phyloP scores from a whole-genome alignment of 2,113 vertebrate genomes.

The Tetraodon nigroviridis region DNA sequence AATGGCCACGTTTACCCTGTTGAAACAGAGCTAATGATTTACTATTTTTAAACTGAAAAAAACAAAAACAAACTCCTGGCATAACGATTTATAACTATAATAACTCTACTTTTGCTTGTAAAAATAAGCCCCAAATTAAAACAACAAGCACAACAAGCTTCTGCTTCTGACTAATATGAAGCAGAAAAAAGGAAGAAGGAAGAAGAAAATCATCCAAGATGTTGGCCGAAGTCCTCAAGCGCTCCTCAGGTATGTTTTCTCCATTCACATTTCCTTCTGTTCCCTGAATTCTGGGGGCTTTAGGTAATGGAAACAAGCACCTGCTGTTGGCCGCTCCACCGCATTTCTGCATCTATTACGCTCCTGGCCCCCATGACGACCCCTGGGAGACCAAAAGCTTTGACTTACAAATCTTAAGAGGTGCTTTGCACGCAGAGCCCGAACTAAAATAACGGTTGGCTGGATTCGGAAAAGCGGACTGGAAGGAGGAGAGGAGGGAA shows the following conservation, averaged over 20 bases:
- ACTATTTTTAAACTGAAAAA: background rate
- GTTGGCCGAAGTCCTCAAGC: constrained; percentile 4
- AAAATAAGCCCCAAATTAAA: too few relatives aligned
- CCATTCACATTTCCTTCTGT: constrained; percentile 42
- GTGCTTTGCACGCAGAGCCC: constrained; percentile 69
- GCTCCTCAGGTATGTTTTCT: constrained; percentile 36
- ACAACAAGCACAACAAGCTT: too few relatives aligned
- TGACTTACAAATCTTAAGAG: constrained; percentile 64
- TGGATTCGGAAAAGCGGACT: constrained; percentile 24
- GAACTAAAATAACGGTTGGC: constrained; percentile 64
- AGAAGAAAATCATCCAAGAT: constrained; percentile 8
- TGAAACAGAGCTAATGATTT: constrained; percentile 1
- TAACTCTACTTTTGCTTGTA: background rate
- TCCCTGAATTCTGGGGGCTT: constrained; percentile 68
- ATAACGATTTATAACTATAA: background rate
- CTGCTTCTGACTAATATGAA: background rate
- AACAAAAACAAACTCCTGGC: background rate
- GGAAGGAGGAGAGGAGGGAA: constrained; percentile 14
- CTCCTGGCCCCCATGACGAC: constrained; percentile 58
- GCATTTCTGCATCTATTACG: constrained; percentile 65
- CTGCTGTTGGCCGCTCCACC: constrained; percentile 69
- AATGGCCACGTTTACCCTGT: constrained; percentile 1
- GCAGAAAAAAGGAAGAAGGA: background rate
- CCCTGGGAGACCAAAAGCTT: constrained; percentile 67
- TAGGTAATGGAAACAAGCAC: constrained; percentile 77